Percentiles rank a stretch among this genome's conserved stretches.
These are phyloP conservation scores for Lethocerus indicus DNA, from an alignment of 1,140 invertebrate species.

Conservation along the genomic window DNA sequence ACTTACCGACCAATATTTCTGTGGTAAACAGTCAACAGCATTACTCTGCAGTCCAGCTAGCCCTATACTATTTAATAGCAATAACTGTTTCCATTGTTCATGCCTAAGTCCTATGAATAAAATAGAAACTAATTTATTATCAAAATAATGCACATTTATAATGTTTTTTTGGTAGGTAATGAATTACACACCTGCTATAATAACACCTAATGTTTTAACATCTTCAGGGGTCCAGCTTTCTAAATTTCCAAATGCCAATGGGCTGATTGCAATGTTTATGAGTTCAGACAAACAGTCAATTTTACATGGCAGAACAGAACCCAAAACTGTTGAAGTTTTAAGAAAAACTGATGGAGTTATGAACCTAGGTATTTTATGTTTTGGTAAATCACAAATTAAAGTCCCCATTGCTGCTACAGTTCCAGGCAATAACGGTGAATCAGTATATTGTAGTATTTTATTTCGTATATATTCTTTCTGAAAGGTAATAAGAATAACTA, in stretches of 20 bases:
- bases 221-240: not conserved
- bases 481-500: not conserved
- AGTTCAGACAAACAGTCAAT: not conserved
- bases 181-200: not conserved
- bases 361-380: not conserved
- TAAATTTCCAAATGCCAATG: not conserved
- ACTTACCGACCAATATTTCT: not conserved
- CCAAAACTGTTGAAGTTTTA: not conserved
- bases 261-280: not conserved
- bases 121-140: not conserved
- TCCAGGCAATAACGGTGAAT: not conserved
- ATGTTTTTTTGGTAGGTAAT: not conserved
- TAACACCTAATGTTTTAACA: not conserved
- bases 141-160: not conserved
- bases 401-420: not conserved
- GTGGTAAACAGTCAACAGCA: not conserved
- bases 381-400: not conserved
- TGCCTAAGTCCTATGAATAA: not conserved
- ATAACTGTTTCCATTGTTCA: not conserved
- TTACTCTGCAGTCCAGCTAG: not conserved
- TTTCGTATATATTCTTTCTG: not conserved
- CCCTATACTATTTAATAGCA: not conserved
- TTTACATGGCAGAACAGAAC: not conserved
- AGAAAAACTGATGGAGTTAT: not conserved
- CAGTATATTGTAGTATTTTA: not conserved